Evolutionary conservation across 1,140 invertebrate genomes (phyloP), one percentile per base, ranked within the genome.

Genomic region (Papilio xuthus): DNA sequence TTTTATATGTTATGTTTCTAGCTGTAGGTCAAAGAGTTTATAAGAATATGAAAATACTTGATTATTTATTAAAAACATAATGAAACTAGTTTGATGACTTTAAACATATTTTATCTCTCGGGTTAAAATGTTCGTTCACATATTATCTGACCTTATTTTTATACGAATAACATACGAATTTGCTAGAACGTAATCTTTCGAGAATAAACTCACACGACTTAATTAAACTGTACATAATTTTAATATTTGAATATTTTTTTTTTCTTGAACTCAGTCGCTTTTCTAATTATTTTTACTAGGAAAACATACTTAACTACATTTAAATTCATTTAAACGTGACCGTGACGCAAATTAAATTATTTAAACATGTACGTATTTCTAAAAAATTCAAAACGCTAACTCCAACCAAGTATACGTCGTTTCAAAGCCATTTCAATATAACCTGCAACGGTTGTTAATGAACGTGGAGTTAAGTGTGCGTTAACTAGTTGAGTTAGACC

Each of bases 261-360:
- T 53, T 53, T 8, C 50, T 53, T 53, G 20, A 20, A 53, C n/a
- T 53, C 44, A 4, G 44, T 47, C 4, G 44, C 2, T 15, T 47
- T 47, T 47, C 18, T 47, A 47, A 47, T 47, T 47, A 47, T 47
- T 47, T 53, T 53, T 53, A 53, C 50, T 53, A 8, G n/a, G 18
- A 53, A 53, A 53, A 53, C 7, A 53, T 53, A 20, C n/a, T 53
- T 53, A 53, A 53, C 18, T 53, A 53, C 18, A n/a, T 53, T n/a
- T 53, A 53, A 53, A n/a, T 20, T 37, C 1, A 12, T 41, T 41
- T 41, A 42, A 37, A 67, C 28, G 13, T 23, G 63, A 42, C 69
- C 69, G n/a, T 70, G 69, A 15, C 18, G 32, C 69, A 41, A 70
- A 41, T 20, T 41, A 70, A 69, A 69, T 41, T 71, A 41, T 44